phyloP scores from a whole-genome alignment of 2,888 invertebrate genomes.

The Perizoma flavofasciatum region DNA sequence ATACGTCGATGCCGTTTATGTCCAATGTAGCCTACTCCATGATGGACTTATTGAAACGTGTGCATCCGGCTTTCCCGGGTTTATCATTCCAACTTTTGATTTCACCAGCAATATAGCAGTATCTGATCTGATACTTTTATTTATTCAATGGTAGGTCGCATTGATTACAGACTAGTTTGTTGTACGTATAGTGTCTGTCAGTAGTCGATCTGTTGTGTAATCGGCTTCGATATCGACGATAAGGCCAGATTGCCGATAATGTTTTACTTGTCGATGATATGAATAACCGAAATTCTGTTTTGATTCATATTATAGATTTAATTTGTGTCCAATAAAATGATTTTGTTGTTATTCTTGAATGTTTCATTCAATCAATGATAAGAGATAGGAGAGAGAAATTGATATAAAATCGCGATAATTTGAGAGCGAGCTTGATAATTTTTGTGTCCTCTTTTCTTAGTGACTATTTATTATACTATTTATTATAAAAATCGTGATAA shows the following conservation, averaged over 20 bases:
- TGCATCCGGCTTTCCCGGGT: neutral
- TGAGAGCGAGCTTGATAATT: too few relatives aligned
- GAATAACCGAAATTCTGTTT: conserved; percentile 19
- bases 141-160: conserved; percentile 5
- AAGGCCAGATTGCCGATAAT: conserved; percentile 45
- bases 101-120: neutral
- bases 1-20: neutral
- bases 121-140: neutral
- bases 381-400: neutral
- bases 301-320: conserved; percentile 26
- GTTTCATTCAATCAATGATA: conserved; percentile 1
- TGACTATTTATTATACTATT: too few relatives aligned
- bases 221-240: conserved; percentile 37
- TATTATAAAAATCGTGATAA: too few relatives aligned
- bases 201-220: conserved; percentile 29
- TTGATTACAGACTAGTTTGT: conserved; percentile 11
- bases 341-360: conserved; percentile 1
- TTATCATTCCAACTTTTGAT: neutral
- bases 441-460: too few relatives aligned
- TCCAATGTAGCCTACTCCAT: neutral
- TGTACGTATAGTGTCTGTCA: neutral
- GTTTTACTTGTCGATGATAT: conserved; percentile 23
- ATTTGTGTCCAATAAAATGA: conserved; percentile 20
- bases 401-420: neutral
- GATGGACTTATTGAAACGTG: neutral